phyloP scores from a whole-genome alignment of 2,888 invertebrate species.

The Zonitis immaculata region DNA sequence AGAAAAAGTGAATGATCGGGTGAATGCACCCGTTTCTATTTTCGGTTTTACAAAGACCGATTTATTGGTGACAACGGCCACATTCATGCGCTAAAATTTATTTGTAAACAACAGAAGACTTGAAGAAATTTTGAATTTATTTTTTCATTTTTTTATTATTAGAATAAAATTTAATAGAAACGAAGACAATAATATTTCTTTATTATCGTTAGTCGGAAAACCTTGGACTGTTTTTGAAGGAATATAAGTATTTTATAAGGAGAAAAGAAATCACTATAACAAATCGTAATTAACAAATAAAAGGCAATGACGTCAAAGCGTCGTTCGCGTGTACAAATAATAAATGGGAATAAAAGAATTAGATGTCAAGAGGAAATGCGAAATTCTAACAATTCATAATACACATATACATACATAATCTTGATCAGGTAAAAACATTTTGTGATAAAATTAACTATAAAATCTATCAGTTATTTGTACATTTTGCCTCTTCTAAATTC shows the following conservation, averaged over 20 bases:
- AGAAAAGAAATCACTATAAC: constrained; percentile 13
- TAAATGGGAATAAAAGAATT: constrained; percentile 2
- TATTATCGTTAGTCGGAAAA: constrained; percentile 1
- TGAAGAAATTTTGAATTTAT: neutral
- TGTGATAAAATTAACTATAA: neutral
- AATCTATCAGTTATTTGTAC: neutral
- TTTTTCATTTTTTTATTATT: neutral
- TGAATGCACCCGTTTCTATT: constrained; percentile 20
- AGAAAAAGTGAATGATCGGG: constrained; percentile 15
- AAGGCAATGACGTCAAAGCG: constrained; percentile 19
- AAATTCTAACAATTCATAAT: constrained; percentile 2
- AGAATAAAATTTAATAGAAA: constrained; percentile 1
- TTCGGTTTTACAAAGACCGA: constrained; percentile 19
- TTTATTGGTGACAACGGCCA: constrained; percentile 20
- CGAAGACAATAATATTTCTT: neutral
- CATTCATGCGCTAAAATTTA: constrained; percentile 8
- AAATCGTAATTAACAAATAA: constrained; percentile 20
- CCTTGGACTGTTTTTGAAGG: constrained; percentile 3
- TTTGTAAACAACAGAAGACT: neutral
- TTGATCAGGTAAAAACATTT: neutral
- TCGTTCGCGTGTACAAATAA: constrained; percentile 18
- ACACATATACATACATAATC: neutral
- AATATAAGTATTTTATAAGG: constrained; percentile 7
- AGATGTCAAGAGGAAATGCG: constrained; percentile 9
- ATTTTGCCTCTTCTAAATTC: neutral